phyloP scores from a whole-genome alignment of 2,888 invertebrate genomes.

The Autographa pulchrina region DNA sequence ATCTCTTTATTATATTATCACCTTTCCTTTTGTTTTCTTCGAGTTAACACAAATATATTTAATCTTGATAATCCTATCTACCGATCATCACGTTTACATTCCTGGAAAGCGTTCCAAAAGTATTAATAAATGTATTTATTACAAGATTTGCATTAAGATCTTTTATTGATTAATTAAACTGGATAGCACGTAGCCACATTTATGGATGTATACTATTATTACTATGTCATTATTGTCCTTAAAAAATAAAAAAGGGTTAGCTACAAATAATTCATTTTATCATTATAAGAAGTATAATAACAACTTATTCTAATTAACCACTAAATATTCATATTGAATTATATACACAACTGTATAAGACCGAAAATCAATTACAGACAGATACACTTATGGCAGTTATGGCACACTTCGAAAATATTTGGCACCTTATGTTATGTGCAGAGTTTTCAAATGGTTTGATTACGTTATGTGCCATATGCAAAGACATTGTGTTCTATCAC shows the following conservation, averaged over 20 bases:
- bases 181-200: too few species aligned
- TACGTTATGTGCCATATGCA: not conserved
- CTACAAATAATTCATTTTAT: too few species aligned
- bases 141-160: not conserved
- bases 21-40: slow-evolving; percentile 1
- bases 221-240: too few species aligned
- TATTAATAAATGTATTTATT: not conserved
- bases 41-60: not conserved
- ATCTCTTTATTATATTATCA: slow-evolving; percentile 1
- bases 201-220: too few species aligned
- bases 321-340: too few species aligned
- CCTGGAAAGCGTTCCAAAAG: not conserved
- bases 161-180: too few species aligned
- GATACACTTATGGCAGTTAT: not conserved
- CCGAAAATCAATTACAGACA: too few species aligned
- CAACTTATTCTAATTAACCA: too few species aligned
- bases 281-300: too few species aligned
- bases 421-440: not conserved
- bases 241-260: too few species aligned
- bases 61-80: not conserved
- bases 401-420: not conserved
- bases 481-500: not conserved
- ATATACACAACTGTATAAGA: too few species aligned
- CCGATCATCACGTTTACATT: not conserved
- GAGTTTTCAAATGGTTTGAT: not conserved